These are phyloP conservation scores for Bombus waltoni DNA, from an alignment of 1,140 invertebrate species.

Conservation along the genomic window DNA sequence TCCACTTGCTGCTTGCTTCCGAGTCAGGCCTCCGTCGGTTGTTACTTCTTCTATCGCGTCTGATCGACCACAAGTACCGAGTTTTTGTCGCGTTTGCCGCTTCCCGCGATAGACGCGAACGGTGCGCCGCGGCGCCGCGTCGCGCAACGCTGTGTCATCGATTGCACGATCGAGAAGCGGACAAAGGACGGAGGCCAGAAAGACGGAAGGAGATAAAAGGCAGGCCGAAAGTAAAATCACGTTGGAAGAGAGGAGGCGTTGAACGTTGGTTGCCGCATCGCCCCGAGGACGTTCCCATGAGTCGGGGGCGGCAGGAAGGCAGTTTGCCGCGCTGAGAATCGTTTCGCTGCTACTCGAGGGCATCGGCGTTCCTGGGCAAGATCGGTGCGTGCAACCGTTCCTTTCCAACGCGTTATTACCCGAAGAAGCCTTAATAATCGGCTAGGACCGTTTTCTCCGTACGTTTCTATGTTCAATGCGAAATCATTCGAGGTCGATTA, in stretches of 20 bases:
- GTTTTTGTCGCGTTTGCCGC: background rate
- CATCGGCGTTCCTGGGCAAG: constrained; percentile 55
- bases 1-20: background rate
- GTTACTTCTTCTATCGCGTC: too few relatives aligned
- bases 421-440: constrained; percentile 70
- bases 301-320: constrained; percentile 75
- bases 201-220: constrained; percentile 12
- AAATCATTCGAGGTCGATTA: constrained; percentile 21
- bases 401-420: constrained; percentile 70
- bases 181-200: background rate
- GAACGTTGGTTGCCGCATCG: constrained; percentile 18
- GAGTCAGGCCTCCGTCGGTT: background rate
- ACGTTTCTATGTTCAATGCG: background rate
- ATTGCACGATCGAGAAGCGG: background rate
- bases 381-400: constrained; percentile 69
- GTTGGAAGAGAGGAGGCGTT: constrained; percentile 4
- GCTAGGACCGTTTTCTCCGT: constrained; percentile 15
- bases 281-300: constrained; percentile 79
- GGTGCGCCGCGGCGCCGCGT: too few relatives aligned
- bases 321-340: constrained; percentile 49
- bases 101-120: background rate
- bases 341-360: constrained; percentile 51
- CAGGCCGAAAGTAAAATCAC: background rate
- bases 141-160: background rate
- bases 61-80: background rate